Evolutionary conservation across 1,140 invertebrate genomes (phyloP).

Genomic region (Cotesia glomerata): DNA sequence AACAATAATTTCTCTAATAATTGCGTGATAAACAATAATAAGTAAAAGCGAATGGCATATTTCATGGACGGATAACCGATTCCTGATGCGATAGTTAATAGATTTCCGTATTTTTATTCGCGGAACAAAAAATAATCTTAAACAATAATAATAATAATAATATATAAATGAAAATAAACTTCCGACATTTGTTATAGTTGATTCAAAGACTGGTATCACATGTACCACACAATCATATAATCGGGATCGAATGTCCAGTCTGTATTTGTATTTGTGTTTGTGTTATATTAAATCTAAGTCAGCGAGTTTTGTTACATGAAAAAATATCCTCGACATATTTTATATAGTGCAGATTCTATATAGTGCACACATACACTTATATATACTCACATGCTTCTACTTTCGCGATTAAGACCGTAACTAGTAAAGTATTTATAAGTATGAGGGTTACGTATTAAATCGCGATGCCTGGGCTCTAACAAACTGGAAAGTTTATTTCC

Average conservation of each 20-base stretch:
- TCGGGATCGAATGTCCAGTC: no score
- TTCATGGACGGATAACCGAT: constrained; percentile 21
- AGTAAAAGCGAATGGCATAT: background rate
- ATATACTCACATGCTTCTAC: constrained; percentile 11
- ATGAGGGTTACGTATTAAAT: constrained; percentile 18
- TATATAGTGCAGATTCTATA: background rate
- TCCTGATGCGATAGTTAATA: constrained; percentile 7
- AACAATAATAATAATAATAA: constrained; percentile 28
- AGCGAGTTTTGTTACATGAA: background rate
- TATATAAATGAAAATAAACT: background rate
- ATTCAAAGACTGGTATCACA: no score
- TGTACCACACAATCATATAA: no score
- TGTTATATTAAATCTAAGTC: no score
- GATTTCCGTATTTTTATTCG: constrained; percentile 33
- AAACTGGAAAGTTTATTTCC: constrained; percentile 36
- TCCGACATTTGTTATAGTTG: no score
- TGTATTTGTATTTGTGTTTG: no score
- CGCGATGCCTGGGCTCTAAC: constrained; percentile 1
- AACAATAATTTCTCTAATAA: no score
- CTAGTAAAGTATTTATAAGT: background rate
- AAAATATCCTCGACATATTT: background rate
- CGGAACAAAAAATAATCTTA: constrained; percentile 29
- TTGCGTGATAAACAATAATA: no score
- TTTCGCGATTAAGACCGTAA: constrained; percentile 37
- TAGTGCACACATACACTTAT: background rate